Evolutionary conservation across 2,888 invertebrate genomes (phyloP), one percentile per base, ranked within the genome.

Genomic region (Epinotia demarniana): DNA sequence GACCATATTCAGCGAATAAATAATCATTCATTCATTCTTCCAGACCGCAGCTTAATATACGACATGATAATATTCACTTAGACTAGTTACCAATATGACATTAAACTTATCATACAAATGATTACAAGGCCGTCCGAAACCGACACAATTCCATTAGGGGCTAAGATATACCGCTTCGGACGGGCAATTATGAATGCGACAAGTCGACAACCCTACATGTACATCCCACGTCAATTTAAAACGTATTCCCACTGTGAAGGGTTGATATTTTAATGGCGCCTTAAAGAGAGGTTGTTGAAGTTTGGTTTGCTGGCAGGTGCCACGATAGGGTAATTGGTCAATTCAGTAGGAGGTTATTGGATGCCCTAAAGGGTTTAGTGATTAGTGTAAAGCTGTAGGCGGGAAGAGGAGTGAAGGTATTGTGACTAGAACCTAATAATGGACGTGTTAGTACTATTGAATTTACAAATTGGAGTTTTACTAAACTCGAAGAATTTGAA

Each of bases 121-220:
- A 68, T 39, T 68, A 68, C 19, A n/a, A 16, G 67, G 16, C 27
- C 68, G n/a, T 33, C 46, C 18, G 46, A 60, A 39, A 53, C 6
- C 71, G 71, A 67, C 66, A 68, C 57, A 64, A 66, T 70, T 70
- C 53, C 53, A 74, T 74, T 77, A 66, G 64, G 72, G 67, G 12
- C 43, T 58, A 49, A 53, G 66, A 18, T 60, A 74, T 46, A 27
- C 27, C 39, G 57, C 68, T n/a, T 76, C 60, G 60, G 62, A 70
- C 72, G 71, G 67, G 73, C 82, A 87, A 87, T 89, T 87, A 87
- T 86, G 81, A 86, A 85, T 81, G 80, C 79, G 82, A 78, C 81
- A 80, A 80, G 81, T 81, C 79, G 82, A 78, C 81, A 80, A 80
- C 81, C 81, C 74, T 46, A n/a, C 6, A 66, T 53, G 33, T 8